Conservation (phyloP, 30 jellyfish, hydroid and myxozoan species). For the Hydra vulgaris region DNA sequence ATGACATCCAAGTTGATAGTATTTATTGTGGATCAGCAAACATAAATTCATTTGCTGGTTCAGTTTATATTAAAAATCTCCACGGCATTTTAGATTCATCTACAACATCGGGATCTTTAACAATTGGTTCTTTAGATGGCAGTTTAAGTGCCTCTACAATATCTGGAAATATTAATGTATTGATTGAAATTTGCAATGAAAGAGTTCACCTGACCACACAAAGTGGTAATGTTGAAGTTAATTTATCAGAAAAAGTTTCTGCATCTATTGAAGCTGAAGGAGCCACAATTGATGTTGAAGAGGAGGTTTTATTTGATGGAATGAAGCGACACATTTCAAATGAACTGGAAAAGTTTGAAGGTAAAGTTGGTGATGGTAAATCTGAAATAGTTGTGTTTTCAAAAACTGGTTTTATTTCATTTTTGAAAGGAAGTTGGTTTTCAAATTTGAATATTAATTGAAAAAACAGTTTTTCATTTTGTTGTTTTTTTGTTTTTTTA, state of each 20-base stretch:
- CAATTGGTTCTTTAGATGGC: constrained; percentile 8
- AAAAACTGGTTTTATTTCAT: constrained; percentile 8
- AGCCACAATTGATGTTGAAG: constrained; percentile 10
- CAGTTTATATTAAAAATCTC: neutral
- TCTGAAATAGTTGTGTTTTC: constrained; percentile 8
- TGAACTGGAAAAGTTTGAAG: constrained; percentile 27
- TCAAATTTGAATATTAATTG: neutral
- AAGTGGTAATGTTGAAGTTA: constrained; percentile 8
- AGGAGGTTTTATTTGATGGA: constrained; percentile 30
- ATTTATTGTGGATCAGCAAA: constrained; percentile 4
- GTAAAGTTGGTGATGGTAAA: constrained; percentile 28
- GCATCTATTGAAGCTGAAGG: constrained; percentile 30
- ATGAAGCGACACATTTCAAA: constrained; percentile 11
- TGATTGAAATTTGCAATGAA: constrained; percentile 7
- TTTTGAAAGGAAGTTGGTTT: constrained; percentile 13
- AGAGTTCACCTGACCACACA: neutral
- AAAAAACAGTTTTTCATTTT: neutral
- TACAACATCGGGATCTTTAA: constrained; percentile 3
- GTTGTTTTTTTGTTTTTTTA: too few relatives aligned
- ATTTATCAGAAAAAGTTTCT: constrained; percentile 20
- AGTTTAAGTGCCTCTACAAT: neutral
- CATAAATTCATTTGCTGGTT: neutral
- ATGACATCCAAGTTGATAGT: constrained; percentile 1
- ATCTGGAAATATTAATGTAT: constrained; percentile 17
- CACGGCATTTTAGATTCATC: constrained; percentile 16